Evolutionary conservation across 1,140 invertebrate genomes (phyloP).

Genomic region (Latrodectus geometricus): DNA sequence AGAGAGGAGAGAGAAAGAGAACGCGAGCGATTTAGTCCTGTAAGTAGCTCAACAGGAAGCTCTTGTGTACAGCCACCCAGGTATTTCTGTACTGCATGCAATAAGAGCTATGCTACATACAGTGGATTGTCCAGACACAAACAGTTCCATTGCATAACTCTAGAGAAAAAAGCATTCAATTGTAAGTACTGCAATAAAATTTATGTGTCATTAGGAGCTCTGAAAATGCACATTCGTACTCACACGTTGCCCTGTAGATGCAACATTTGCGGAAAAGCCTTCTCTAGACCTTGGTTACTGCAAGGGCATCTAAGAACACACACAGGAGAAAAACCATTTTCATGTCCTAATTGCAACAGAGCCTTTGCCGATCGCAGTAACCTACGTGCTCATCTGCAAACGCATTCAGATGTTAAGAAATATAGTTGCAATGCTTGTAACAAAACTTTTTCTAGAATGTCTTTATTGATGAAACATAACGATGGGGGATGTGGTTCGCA

Average conservation of each 20-base stretch:
- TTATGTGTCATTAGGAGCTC: constrained; percentile 92
- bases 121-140: constrained; percentile 96
- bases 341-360: constrained; percentile 92
- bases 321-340: constrained; percentile 97
- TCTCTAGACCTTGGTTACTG: constrained; percentile 95
- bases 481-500: constrained; percentile 82
- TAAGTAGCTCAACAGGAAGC: constrained; percentile 39
- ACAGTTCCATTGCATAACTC: constrained; percentile 93
- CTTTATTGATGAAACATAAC: constrained; percentile 90
- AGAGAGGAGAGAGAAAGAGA: not conserved
- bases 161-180: constrained; percentile 90
- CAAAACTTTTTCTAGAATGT: constrained; percentile 99
- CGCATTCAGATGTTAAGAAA: constrained; percentile 97
- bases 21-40: not conserved
- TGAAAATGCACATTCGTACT: constrained; percentile 99
- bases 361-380: constrained; percentile 98
- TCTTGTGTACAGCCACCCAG: constrained; percentile 15
- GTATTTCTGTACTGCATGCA: constrained; percentile 76
- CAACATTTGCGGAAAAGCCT: constrained; percentile 95
- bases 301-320: constrained; percentile 94
- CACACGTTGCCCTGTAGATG: constrained; percentile 98
- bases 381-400: constrained; percentile 94
- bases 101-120: constrained; percentile 95
- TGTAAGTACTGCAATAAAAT: constrained; percentile 97
- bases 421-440: constrained; percentile 92